Base-by-base conservation (phyloP, 2,888 invertebrate species). In the Heliconius sara region DNA sequence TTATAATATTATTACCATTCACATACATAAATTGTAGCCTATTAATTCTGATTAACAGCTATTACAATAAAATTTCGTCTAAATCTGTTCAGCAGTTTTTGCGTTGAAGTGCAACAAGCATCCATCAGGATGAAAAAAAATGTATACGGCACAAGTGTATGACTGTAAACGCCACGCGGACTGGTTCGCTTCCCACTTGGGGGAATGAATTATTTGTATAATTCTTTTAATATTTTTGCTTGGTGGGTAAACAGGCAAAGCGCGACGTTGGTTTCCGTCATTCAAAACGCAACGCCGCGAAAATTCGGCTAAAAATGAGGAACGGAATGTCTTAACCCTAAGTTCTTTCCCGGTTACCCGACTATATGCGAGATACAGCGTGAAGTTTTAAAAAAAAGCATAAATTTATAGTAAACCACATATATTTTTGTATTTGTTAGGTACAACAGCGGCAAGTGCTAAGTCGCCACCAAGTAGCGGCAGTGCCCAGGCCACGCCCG, bases 401-500 rank as follows among this genome's bases (percentile, higher is more conserved):
- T 63, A 25, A 63, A 22, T 57, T 57, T 22, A 2, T 22, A 57
- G 19, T 57, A 6, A 19, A 47, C 47, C 16, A 47, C 1, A 22
- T 22, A 63, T 63, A 12, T 25, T 25, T 63, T 22, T 63, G 1
- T 25, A 4, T n/a, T 72, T 57, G 9, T 60, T 60, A 82, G 84
- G 84, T 4, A 79, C 94, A 0, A 79, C 94, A 1, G 92, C 93
- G 13, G 91, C 89, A 5, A 93, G 94, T 72, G 93, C 85, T 3
- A 94, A 93, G 84, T 94, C 94, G 0, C 92, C 93, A 25, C 90
- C 90, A 39, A 94, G 93, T 86, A 95, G 94, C 82, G 92, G 92
- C 84, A 95, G 89, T 93, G 96, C 88, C 92, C 96, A 88, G 80
- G 95, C 90, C 88, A 95, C 93, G 88, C 95, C 90, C 83, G 95